phyloP scores from a whole-genome alignment of 2,113 vertebrate species.

The Sterna hirundo region DNA sequence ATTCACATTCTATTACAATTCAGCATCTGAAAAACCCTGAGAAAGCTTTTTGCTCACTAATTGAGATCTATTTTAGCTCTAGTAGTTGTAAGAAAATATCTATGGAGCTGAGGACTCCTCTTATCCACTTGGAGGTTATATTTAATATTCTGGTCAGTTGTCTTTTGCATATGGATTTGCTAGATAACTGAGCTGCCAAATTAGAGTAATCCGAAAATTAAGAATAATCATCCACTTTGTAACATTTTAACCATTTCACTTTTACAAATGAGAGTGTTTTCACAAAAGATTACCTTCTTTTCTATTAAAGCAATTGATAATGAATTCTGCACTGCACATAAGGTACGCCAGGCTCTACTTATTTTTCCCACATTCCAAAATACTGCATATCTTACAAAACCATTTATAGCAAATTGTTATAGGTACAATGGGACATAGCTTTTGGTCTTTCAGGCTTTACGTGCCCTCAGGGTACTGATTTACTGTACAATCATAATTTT shows the following conservation, averaged over 20 bases:
- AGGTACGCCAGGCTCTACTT: neutral
- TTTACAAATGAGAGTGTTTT: constrained; percentile 2
- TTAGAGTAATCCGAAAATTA: constrained; percentile 33
- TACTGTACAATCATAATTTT: neutral
- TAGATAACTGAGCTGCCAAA: constrained; percentile 11
- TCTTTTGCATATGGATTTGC: constrained; percentile 1
- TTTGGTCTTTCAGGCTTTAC: neutral
- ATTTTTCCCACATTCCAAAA: constrained; percentile 17
- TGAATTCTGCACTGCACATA: neutral
- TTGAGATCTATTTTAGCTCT: constrained; percentile 45
- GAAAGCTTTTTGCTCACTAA: constrained; percentile 19
- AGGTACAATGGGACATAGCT: neutral
- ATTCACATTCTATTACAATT: constrained; percentile 23
- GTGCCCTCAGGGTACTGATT: neutral
- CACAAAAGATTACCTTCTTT: constrained; percentile 12
- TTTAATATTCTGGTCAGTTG: constrained; percentile 16
- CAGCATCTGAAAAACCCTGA: neutral
- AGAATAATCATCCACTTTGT: neutral
- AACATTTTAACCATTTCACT: constrained; percentile 38
- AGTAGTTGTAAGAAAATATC: neutral
- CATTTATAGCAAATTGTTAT: neutral
- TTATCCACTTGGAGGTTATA: neutral
- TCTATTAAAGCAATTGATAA: neutral
- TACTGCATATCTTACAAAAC: neutral
- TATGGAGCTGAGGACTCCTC: neutral